phyloP scores from a whole-genome alignment of 2,888 invertebrate species.

The Campopleginae sp. region DNA sequence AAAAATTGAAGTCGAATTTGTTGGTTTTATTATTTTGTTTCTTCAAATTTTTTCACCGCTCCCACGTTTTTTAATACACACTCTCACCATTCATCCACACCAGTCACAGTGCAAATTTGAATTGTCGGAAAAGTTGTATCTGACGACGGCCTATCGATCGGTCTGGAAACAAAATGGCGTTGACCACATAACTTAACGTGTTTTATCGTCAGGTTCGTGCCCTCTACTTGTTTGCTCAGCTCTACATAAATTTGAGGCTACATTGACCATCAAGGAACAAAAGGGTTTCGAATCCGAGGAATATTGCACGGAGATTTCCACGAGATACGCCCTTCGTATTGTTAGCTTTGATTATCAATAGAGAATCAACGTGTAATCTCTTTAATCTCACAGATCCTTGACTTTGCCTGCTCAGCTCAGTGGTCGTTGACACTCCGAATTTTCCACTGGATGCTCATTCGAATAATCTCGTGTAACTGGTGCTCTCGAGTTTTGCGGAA shows the following conservation, averaged over 20 bases:
- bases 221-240: constrained; percentile 21
- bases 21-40: not conserved
- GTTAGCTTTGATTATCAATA: not conserved
- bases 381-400: constrained; percentile 26
- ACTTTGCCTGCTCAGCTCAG: constrained; percentile 9
- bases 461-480: constrained; percentile 28
- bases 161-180: constrained; percentile 4
- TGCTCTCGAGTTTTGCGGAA: constrained; percentile 23
- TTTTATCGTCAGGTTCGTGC: constrained; percentile 25
- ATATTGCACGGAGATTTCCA: not conserved
- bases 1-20: not conserved
- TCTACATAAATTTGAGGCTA: not conserved
- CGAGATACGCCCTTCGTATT: not conserved
- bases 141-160: constrained; percentile 11
- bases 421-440: constrained; percentile 54
- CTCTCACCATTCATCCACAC: not conserved
- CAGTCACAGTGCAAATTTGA: not conserved
- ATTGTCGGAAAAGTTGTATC: not conserved
- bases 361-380: constrained; percentile 14
- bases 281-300: not conserved
- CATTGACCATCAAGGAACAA: not conserved
- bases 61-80: not conserved
- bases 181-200: constrained; percentile 12
- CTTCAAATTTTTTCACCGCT: not conserved
- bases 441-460: constrained; percentile 43